Evolutionary conservation across 2,113 vertebrate species (phyloP).

Genomic region (Salvelinus fontinalis): DNA sequence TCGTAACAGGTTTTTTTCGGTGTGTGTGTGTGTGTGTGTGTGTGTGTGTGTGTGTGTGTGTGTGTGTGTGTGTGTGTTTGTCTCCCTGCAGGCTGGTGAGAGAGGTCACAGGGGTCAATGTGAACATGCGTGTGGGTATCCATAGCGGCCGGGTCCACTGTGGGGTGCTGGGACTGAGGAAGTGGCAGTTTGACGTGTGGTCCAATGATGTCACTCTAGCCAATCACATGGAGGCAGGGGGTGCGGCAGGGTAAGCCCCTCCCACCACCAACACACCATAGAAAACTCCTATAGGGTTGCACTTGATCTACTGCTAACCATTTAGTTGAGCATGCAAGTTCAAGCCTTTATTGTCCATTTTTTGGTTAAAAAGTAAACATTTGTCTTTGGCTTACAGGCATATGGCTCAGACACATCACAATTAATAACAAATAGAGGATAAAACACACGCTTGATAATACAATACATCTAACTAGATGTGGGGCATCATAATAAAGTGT

Average conservation of each 20-base stretch:
- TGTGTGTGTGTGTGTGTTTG: neutral
- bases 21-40: neutral
- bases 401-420: too few relatives aligned
- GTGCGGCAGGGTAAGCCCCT: constrained; percentile 84
- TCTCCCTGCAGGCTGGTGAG: constrained; percentile 83
- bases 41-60: neutral
- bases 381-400: too few relatives aligned
- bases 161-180: constrained; percentile 90
- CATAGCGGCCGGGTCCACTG: constrained; percentile 95
- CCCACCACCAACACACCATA: neutral
- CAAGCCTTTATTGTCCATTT: too few relatives aligned
- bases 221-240: constrained; percentile 95
- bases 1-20: neutral
- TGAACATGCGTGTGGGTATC: constrained; percentile 97
- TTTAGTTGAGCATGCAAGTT: neutral
- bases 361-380: too few relatives aligned
- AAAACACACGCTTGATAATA: too few relatives aligned
- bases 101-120: constrained; percentile 93
- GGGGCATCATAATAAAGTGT: too few relatives aligned
- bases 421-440: too few relatives aligned
- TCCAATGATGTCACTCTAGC: constrained; percentile 95
- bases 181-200: constrained; percentile 98
- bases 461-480: too few relatives aligned
- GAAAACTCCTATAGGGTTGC: neutral
- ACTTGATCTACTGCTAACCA: neutral